Base-by-base conservation (phyloP, 92 coral and sea anemone genomes). In the Porites divaricata region DNA sequence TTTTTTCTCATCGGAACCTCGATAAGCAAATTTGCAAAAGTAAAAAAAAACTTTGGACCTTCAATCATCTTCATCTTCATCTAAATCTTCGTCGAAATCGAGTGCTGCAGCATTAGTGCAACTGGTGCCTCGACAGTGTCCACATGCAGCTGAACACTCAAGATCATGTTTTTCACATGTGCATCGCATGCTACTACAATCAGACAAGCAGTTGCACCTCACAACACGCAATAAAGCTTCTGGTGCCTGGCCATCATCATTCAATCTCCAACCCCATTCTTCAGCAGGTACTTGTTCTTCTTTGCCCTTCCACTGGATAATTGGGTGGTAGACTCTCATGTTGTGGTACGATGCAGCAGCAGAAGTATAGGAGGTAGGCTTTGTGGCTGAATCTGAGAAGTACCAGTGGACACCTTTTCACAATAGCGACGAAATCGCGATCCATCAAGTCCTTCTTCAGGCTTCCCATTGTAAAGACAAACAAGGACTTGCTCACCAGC, bases 401-500 rank as follows among this genome's bases (percentile, higher is more conserved):
- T 72, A 15, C 63, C 68, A n/a, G 63, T 54, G 51, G 86, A 68
- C 53, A 87, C 81, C 26, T 87, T 87, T 35, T 66, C 75, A 20
- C 72, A 51, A 56, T 41, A 87, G 19, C 73, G 66, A 17, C 48
- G 61, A 25, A 50, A 75, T 52, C 89, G 57, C 28, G 81, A 16
- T 2, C 59, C 5, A 67, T 87, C 81, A 9, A 87, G 77, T n/a
- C 28, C 70, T n/a, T 81, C 82, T 7, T 72, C 83, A n/a, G 87
- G 23, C 19, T 74, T 87, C 8, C 87, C 66, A 61, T 75, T 81
- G 83, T 81, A 87, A 19, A 87, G 81, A 57, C 82, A 64, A 6
- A 87, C 80, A 5, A 87, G 78, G 2, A 88, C 85, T 68, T 77
- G 82, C 49, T 88, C 91, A 13, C 83, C 84, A 3, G 91, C 81